These are phyloP conservation scores for Ascaphus truei DNA, from an alignment of 2,113 vertebrate species.

Conservation along the genomic window DNA sequence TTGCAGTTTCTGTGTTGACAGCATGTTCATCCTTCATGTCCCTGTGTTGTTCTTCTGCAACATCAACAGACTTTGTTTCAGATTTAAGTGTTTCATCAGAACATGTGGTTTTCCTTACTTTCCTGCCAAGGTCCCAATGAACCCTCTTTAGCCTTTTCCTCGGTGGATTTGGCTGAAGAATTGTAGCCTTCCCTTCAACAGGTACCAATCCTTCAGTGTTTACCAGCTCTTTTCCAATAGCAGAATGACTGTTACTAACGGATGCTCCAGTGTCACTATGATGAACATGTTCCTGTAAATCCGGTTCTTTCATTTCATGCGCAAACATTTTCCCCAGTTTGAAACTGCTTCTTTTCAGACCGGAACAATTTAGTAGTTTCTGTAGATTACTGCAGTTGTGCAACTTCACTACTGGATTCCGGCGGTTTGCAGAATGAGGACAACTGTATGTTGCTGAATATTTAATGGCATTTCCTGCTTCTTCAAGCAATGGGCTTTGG, in stretches of 20 bases:
- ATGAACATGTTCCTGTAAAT: neutral
- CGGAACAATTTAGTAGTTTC: slow-evolving; percentile 41
- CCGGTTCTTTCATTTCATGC: neutral
- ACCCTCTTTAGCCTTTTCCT: neutral
- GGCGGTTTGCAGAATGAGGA: neutral
- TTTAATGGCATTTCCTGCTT: neutral
- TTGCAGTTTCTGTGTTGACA: neutral
- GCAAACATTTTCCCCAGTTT: slow-evolving; percentile 20
- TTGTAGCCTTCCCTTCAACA: neutral
- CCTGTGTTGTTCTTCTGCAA: neutral
- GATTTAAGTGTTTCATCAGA: neutral
- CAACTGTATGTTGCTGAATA: neutral
- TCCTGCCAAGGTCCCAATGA: neutral
- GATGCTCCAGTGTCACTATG: neutral
- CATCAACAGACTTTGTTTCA: neutral
- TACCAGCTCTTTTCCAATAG: neutral
- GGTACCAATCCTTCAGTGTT: neutral
- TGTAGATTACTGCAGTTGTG: slow-evolving; percentile 47
- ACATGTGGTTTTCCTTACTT: neutral
- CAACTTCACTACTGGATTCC: slow-evolving; percentile 50
- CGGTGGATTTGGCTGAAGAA: too few species aligned
- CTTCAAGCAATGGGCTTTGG: neutral
- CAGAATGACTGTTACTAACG: neutral
- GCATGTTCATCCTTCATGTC: neutral
- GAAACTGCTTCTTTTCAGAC: slow-evolving; percentile 13